Percentiles rank a stretch among this genome's conserved stretches.
phyloP scores from a whole-genome alignment of 2,797 vertebrate species.

The Poecilia picta region DNA sequence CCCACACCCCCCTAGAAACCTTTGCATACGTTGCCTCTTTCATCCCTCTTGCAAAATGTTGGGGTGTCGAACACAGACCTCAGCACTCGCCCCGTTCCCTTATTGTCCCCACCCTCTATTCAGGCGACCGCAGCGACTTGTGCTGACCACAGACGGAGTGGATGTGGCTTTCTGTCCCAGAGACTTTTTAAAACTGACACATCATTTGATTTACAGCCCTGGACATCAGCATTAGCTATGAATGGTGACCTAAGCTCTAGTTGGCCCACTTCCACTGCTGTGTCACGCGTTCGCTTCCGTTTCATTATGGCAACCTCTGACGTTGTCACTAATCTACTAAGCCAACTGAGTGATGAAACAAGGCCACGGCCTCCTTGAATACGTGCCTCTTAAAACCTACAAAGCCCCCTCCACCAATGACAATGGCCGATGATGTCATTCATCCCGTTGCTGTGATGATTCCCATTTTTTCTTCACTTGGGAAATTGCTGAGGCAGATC shows the following conservation, averaged over 20 bases:
- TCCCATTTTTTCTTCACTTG: background rate
- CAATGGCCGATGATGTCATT: slow-evolving; percentile 53
- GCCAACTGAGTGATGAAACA: slow-evolving; percentile 54
- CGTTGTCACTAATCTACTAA: slow-evolving; percentile 67
- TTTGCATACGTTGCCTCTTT: slow-evolving; percentile 43
- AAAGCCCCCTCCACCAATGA: slow-evolving; percentile 19
- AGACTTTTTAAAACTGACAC: slow-evolving; percentile 35
- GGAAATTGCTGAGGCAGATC: slow-evolving; percentile 46
- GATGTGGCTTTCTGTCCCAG: slow-evolving; percentile 28
- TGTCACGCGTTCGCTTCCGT: slow-evolving; percentile 55
- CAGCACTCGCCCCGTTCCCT: slow-evolving; percentile 22
- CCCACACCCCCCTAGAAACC: slow-evolving; percentile 40
- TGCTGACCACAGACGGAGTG: slow-evolving; percentile 6
- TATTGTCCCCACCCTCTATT: slow-evolving; percentile 44
- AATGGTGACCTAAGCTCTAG: slow-evolving; percentile 44
- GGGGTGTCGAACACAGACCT: slow-evolving; percentile 23
- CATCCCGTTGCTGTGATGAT: slow-evolving; percentile 43
- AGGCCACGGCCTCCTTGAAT: slow-evolving; percentile 52
- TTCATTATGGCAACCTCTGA: slow-evolving; percentile 29
- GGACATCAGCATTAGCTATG: slow-evolving; percentile 33
- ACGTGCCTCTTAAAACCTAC: slow-evolving; percentile 54
- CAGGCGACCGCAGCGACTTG: slow-evolving; percentile 22
- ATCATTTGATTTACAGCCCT: slow-evolving; percentile 28
- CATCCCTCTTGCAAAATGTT: slow-evolving; percentile 38
- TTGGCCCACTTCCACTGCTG: slow-evolving; percentile 59